Evolutionary conservation across 2,888 invertebrate genomes (phyloP).

Genomic region (Chrysolina haemoptera): DNA sequence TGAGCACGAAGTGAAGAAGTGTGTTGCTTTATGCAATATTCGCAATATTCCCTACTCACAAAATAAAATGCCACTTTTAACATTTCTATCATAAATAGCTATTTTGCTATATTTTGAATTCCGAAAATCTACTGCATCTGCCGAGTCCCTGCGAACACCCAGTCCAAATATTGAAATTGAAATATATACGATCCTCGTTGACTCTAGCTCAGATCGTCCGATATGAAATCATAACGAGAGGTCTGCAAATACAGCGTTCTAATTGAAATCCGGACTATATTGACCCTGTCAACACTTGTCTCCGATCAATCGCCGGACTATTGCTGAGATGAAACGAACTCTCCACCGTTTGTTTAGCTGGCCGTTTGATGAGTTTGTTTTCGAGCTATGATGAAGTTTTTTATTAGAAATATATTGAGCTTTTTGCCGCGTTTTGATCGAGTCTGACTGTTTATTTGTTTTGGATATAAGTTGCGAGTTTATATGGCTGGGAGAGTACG

Average conservation of each 20-base stretch:
- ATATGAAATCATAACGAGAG: constrained; percentile 71
- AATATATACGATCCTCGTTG: constrained; percentile 58
- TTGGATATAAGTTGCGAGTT: constrained; percentile 40
- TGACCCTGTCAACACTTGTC: constrained; percentile 71
- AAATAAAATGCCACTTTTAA: too few species aligned
- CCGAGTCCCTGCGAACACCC: constrained; percentile 34
- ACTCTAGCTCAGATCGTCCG: constrained; percentile 63
- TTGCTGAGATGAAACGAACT: constrained; percentile 56
- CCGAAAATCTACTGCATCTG: not conserved
- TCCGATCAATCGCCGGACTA: constrained; percentile 65
- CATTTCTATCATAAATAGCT: too few species aligned
- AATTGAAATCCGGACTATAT: constrained; percentile 70
- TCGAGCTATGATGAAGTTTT: constrained; percentile 64
- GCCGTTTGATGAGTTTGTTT: constrained; percentile 66
- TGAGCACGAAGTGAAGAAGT: too few species aligned
- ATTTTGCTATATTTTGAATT: too few species aligned
- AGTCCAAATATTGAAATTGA: constrained; percentile 51
- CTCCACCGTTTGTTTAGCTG: constrained; percentile 62
- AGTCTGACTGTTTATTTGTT: constrained; percentile 41
- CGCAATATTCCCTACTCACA: too few species aligned
- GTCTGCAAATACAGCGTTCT: constrained; percentile 68
- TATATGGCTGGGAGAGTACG: constrained; percentile 42
- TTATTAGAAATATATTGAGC: constrained; percentile 59
- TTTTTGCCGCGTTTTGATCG: constrained; percentile 42
- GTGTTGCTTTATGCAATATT: too few species aligned